A percentile compares a stretch with the other conserved stretches of the same genome.
Evolutionary conservation across 2,113 vertebrate species (phyloP).

Genomic region (Scartelaos histophorus): DNA sequence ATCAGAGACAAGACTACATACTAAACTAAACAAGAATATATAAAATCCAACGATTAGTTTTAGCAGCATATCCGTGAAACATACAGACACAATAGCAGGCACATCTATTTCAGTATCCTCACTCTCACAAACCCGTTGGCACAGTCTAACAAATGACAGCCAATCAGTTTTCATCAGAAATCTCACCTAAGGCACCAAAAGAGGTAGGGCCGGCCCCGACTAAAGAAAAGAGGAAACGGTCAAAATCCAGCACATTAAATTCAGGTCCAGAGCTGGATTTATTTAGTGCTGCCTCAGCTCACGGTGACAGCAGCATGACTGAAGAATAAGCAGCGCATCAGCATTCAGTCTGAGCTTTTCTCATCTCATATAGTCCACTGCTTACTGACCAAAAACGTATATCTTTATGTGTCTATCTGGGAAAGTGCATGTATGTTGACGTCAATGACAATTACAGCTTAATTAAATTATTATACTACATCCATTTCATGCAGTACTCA

Average conservation of each 20-base stretch:
- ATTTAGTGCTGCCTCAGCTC: slow-evolving; percentile 2
- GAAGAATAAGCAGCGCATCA: background rate
- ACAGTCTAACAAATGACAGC: too few relatives aligned
- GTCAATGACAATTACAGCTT: background rate
- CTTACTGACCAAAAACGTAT: background rate
- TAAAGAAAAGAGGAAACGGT: background rate
- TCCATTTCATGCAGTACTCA: background rate
- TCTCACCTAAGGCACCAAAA: too few relatives aligned
- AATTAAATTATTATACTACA: background rate
- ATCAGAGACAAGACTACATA: too few relatives aligned
- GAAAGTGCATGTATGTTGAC: too few relatives aligned
- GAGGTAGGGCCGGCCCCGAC: too few relatives aligned
- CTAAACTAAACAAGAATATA: too few relatives aligned
- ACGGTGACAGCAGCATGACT: background rate
- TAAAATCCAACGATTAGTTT: too few relatives aligned
- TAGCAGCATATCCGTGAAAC: too few relatives aligned
- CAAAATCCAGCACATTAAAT: background rate
- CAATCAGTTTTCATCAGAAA: too few relatives aligned
- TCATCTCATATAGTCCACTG: background rate
- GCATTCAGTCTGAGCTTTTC: background rate
- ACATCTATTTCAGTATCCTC: too few relatives aligned
- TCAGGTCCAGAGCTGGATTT: background rate
- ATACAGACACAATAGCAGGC: too few relatives aligned
- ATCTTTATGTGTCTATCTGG: background rate
- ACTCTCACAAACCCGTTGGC: too few relatives aligned